Conservation (phyloP, 2,113 vertebrate genomes). For the Rhynchomys soricoides region DNA sequence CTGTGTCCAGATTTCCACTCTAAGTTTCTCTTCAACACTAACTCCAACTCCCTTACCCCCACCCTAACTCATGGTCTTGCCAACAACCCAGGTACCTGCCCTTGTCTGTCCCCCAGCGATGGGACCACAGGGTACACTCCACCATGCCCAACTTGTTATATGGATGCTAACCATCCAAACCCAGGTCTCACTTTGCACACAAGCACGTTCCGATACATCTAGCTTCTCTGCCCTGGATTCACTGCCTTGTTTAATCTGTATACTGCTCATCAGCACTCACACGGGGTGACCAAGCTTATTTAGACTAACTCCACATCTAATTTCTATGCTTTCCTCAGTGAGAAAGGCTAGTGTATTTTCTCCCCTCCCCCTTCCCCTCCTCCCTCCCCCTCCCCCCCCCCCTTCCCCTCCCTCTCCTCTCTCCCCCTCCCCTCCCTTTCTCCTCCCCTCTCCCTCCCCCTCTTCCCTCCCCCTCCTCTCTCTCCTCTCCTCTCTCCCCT, state of each 20-base stretch:
- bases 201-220: background rate
- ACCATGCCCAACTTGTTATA: background rate
- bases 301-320: background rate
- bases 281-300: background rate
- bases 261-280: background rate
- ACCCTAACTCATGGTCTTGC: background rate
- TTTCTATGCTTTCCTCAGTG: background rate
- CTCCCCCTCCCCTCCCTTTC: background rate
- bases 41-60: background rate
- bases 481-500: background rate
- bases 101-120: background rate
- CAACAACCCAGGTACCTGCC: background rate
- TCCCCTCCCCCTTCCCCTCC: background rate
- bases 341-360: background rate
- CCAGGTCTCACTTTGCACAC: background rate
- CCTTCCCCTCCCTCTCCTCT: background rate
- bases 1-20: background rate
- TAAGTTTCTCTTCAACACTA: background rate
- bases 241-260: too few relatives aligned
- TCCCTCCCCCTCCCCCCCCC: background rate
- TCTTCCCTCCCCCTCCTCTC: too few relatives aligned
- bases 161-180: background rate
- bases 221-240: background rate
- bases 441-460: background rate
- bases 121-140: background rate